A percentile compares a stretch with the other conserved stretches of the same genome.
Conservation (phyloP, 2,888 invertebrate genomes). For the Lumbricus terrestris region DNA sequence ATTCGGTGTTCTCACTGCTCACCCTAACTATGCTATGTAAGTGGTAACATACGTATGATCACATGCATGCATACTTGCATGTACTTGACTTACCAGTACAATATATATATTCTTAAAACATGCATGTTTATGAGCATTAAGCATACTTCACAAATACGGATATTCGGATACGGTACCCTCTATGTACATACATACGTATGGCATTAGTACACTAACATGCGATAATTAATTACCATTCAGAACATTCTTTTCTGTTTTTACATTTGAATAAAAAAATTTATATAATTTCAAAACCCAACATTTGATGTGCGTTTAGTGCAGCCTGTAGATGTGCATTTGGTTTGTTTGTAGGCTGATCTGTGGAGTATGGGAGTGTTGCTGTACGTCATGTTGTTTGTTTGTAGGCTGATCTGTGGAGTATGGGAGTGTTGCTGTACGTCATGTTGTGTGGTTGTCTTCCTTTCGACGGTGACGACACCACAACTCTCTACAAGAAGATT, state of each 20-base stretch:
- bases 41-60: background rate
- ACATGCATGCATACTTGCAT: background rate
- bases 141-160: too few species aligned
- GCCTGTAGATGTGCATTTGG: too few species aligned
- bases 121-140: too few species aligned
- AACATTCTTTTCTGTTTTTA: background rate
- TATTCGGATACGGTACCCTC: background rate
- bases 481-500: constrained; percentile 72
- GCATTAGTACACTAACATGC: background rate
- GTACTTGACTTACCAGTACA: background rate
- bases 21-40: too few species aligned
- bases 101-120: background rate
- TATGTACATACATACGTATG: background rate
- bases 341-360: constrained; percentile 69
- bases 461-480: constrained; percentile 76
- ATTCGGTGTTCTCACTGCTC: too few species aligned
- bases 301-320: too few species aligned
- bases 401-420: constrained; percentile 79
- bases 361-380: constrained; percentile 82
- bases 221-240: background rate
- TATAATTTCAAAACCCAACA: too few species aligned
- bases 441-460: constrained; percentile 75
- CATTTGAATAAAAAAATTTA: background rate
- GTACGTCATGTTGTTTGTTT: constrained; percentile 68
- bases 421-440: constrained; percentile 78